Conservation (phyloP, 2,888 invertebrate species). For the Melanargia galathea region DNA sequence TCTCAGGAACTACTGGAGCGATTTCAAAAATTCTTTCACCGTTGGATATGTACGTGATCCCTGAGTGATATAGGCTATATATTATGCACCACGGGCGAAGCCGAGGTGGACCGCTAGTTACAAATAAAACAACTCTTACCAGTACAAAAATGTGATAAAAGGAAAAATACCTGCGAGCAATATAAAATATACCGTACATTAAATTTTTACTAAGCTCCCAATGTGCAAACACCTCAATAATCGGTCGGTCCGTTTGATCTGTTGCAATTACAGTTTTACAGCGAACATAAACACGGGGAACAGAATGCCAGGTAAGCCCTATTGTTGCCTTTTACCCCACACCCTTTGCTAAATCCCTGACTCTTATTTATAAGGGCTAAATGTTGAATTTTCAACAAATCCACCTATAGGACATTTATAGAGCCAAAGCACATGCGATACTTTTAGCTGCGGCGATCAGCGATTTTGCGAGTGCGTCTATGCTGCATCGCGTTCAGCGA, state of each 20-base stretch:
- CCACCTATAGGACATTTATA: background rate
- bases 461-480: background rate
- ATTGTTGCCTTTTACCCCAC: slow-evolving; percentile 55
- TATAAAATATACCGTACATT: too few relatives aligned
- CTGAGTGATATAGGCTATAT: too few relatives aligned
- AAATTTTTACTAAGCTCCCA: slow-evolving; percentile 1
- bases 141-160: too few relatives aligned
- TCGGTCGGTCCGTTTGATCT: slow-evolving; percentile 71
- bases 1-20: too few relatives aligned
- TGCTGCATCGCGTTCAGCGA: background rate
- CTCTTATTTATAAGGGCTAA: slow-evolving; percentile 15
- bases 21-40: too few relatives aligned
- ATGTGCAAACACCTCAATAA: slow-evolving; percentile 36
- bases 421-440: background rate
- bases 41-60: too few relatives aligned
- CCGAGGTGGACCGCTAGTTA: too few relatives aligned
- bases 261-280: slow-evolving; percentile 76
- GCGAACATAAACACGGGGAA: slow-evolving; percentile 70
- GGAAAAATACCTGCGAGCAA: too few relatives aligned
- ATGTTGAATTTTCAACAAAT: slow-evolving; percentile 18
- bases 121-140: too few relatives aligned
- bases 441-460: background rate
- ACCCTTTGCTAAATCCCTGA: slow-evolving; percentile 24
- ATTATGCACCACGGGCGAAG: too few relatives aligned
- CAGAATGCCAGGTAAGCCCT: slow-evolving; percentile 69